Conservation (phyloP, 2,113 vertebrate species). For the Nibea coibor region DNA sequence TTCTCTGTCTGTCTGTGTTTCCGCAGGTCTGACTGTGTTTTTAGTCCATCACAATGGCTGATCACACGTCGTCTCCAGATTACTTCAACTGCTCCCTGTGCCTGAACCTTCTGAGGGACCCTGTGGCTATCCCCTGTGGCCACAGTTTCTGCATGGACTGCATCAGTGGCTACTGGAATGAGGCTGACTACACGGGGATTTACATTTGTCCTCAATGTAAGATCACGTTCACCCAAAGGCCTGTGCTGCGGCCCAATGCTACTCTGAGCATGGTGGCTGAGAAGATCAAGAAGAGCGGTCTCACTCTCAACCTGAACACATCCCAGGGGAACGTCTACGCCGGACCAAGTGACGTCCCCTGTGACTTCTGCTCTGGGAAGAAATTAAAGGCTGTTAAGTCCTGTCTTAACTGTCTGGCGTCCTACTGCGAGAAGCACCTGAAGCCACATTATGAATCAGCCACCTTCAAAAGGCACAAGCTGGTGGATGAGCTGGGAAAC, state of each 20-base stretch:
- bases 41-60: conserved; percentile 77
- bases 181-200: conserved; percentile 88
- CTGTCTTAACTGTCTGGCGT: conserved; percentile 84
- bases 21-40: conserved; percentile 57
- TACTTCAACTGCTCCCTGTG: conserved; percentile 86
- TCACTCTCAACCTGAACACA: conserved; percentile 68
- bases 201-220: conserved; percentile 87
- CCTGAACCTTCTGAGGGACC: conserved; percentile 81
- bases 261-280: conserved; percentile 86
- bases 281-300: conserved; percentile 85
- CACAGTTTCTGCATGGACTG: conserved; percentile 89
- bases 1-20: conserved; percentile 51
- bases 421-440: conserved; percentile 88
- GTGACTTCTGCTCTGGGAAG: conserved; percentile 85
- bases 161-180: conserved; percentile 88
- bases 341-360: conserved; percentile 76
- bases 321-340: conserved; percentile 75
- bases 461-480: conserved; percentile 84
- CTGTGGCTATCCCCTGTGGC: conserved; percentile 86
- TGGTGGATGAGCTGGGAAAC: conserved; percentile 82
- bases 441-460: conserved; percentile 86
- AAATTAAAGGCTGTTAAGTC: conserved; percentile 86
- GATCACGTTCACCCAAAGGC: conserved; percentile 88
- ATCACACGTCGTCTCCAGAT: conserved; percentile 81
- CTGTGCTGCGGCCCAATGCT: conserved; percentile 84